phyloP scores from a whole-genome alignment of 2,113 vertebrate genomes.

The Salvelinus fontinalis region DNA sequence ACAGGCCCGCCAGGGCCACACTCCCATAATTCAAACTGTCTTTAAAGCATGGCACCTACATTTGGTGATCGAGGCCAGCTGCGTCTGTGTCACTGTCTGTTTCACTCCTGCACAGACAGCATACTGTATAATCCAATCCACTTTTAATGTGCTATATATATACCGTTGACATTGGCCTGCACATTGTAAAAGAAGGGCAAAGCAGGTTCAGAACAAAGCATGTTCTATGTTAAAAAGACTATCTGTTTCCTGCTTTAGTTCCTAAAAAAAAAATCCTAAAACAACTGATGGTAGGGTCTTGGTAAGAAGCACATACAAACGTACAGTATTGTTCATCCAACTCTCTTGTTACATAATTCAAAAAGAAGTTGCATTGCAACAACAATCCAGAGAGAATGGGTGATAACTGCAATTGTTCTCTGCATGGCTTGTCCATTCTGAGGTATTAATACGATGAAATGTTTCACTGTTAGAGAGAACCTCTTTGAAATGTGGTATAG shows the following conservation, averaged over 20 bases:
- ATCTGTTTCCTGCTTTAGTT: constrained; percentile 8
- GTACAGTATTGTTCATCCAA: not conserved
- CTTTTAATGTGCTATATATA: not conserved
- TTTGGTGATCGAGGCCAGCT: constrained; percentile 25
- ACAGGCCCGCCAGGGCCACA: constrained; percentile 17
- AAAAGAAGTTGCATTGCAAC: constrained; percentile 29
- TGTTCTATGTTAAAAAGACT: not conserved
- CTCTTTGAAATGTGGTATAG: not conserved
- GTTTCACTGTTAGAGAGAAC: not conserved
- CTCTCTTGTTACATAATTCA: constrained; percentile 21
- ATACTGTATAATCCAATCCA: not conserved
- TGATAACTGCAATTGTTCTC: constrained; percentile 58
- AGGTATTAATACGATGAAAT: not conserved
- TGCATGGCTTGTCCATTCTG: constrained; percentile 47
- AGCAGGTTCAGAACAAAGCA: not conserved
- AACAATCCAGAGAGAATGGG: constrained; percentile 35
- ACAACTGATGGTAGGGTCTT: constrained; percentile 1
- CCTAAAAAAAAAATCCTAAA: not conserved
- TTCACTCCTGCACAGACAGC: constrained; percentile 20
- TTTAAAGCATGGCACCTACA: constrained; percentile 25
- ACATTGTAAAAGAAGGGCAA: not conserved
- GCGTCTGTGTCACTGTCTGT: constrained; percentile 17
- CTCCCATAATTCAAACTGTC: constrained; percentile 21
- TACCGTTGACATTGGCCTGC: not conserved
- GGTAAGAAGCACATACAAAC: not conserved